Evolutionary conservation across 2,888 invertebrate genomes (phyloP).

Genomic region (Drosophila algonquin): DNA sequence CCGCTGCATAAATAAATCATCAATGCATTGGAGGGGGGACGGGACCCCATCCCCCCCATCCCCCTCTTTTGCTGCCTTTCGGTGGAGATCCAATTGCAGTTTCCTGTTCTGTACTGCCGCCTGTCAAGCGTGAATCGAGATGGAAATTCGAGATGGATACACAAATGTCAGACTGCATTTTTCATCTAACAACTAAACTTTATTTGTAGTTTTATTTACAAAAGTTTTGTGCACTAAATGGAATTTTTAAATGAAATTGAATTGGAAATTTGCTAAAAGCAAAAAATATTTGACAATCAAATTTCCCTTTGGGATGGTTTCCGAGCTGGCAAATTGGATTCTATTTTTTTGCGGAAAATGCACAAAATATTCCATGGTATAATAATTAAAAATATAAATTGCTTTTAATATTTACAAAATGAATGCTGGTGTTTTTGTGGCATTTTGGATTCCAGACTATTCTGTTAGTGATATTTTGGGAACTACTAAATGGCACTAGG

Average conservation of each 20-base stretch:
- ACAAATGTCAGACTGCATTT: constrained; percentile 8
- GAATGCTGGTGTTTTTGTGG: no score
- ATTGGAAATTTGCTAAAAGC: constrained; percentile 6
- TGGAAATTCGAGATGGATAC: constrained; percentile 27
- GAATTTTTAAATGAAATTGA: constrained; percentile 36
- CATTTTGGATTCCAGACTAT: no score
- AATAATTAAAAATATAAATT: no score
- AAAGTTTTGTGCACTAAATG: constrained; percentile 19
- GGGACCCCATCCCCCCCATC: constrained; percentile 28
- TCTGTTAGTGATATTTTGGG: no score
- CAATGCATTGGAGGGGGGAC: constrained; percentile 50
- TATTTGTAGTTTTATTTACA: constrained; percentile 8
- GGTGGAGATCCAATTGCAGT: constrained; percentile 39
- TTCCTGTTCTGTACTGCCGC: constrained; percentile 3
- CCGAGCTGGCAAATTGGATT: not conserved
- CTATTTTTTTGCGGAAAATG: no score
- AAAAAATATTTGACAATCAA: not conserved
- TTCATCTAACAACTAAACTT: constrained; percentile 21
- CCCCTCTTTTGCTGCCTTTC: constrained; percentile 25
- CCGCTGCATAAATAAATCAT: constrained; percentile 73
- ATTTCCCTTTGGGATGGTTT: not conserved
- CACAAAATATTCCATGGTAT: no score
- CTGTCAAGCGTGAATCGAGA: constrained; percentile 52
- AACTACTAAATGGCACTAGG: no score
- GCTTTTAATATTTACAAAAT: no score